phyloP scores from a whole-genome alignment of 2,797 vertebrate species.

The Brachyalestes nurse region DNA sequence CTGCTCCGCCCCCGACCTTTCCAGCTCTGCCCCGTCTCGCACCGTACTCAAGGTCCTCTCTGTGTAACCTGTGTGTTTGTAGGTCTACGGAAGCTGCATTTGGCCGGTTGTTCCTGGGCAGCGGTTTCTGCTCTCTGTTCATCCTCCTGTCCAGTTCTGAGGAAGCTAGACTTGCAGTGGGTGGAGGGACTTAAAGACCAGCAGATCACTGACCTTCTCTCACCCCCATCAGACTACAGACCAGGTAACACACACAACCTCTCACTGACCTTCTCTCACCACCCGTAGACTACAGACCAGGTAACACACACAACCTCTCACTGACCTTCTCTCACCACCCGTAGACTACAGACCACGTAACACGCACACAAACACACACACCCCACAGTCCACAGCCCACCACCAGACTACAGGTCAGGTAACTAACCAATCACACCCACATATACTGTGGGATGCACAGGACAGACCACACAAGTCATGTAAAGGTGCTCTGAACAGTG shows the following conservation, averaged over 20 bases:
- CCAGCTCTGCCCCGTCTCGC: neutral
- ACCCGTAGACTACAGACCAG: slow-evolving; percentile 93
- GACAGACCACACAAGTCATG: no score
- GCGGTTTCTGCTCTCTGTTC: slow-evolving; percentile 95
- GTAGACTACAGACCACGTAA: slow-evolving; percentile 94
- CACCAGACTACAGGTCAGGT: no score
- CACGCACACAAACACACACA: neutral
- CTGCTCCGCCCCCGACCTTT: neutral
- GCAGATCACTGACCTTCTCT: slow-evolving; percentile 95
- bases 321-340: slow-evolving; percentile 92
- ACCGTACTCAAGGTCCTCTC: neutral
- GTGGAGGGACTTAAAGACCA: slow-evolving; percentile 96
- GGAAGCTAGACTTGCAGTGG: slow-evolving; percentile 94
- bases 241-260: slow-evolving; percentile 81
- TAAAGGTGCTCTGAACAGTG: no score
- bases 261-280: slow-evolving; percentile 94
- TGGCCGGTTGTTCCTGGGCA: slow-evolving; percentile 96
- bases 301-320: slow-evolving; percentile 79
- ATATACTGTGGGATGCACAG: no score
- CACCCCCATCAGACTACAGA: slow-evolving; percentile 92
- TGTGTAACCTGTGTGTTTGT: slow-evolving; percentile 2
- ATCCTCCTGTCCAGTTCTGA: slow-evolving; percentile 91
- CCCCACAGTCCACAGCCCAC: no score
- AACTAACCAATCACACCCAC: no score
- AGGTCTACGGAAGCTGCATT: slow-evolving; percentile 90